Evolutionary conservation across 2,797 vertebrate species (phyloP), one percentile per base, ranked within the genome.

Genomic region (Lacerta agilis): DNA sequence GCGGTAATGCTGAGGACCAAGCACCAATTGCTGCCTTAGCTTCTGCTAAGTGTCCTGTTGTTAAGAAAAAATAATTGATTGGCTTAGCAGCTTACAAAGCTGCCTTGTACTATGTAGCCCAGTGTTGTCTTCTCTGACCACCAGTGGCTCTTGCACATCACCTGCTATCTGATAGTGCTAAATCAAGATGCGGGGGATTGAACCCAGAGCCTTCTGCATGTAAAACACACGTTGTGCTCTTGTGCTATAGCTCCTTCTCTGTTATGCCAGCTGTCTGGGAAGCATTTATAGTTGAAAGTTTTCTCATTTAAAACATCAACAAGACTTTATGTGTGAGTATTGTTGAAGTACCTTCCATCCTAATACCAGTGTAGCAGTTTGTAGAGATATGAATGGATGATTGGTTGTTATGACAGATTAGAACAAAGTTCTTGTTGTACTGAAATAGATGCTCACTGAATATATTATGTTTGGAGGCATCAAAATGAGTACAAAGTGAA

Each of bases 401-500:
- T 75, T 89, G 45, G 66, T 41, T 71, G 27, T 76, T 90, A 25
- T 3, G 88, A 5, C 23, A 85, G 17, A 87, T 93, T 91, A 83
- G 82, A 61, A 64, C 83, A 79, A 88, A 91, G 81, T 79, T 89
- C 69, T 91, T 36, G 69, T 41, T 36, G 20, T 77, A 86, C 87
- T 64, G 86, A 92, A 91, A 92, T 86, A n/a, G 89, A 71, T 88
- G 83, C 41, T 90, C 23, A 71, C 66, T 86, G 55, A 90, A 66
- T 81, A 93, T 91, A 55, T 66, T 61, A 89, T 82, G 17, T 49
- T 77, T 88, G 58, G 43, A 66, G 64, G 27, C 49, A 25, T 89
- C 92, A 71, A 77, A 92, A 27, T 90, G 18, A 92, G 90, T 87
- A 36, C 3, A 79, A 80, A 92, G 93, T 92, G 3, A 88, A 81